A percentile compares a stretch with the other conserved stretches of the same genome.
Conservation (phyloP, 2,113 vertebrate genomes). For the Rattus norvegicus region GRCr8 NC_086037.1:35972001-35972500, state of each 20-base stretch:
- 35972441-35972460: slow-evolving; percentile 92
- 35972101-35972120: not conserved
- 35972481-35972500: slow-evolving; percentile 64
- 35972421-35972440: slow-evolving; percentile 80
- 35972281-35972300: not conserved
- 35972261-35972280: slow-evolving; percentile 7
- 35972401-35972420: slow-evolving; percentile 87
- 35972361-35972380: slow-evolving; percentile 88
- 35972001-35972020: not conserved
- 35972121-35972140: not conserved
- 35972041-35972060: not conserved
- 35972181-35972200: slow-evolving; percentile 13
- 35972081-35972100: not conserved
- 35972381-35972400: slow-evolving; percentile 81
- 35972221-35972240: slow-evolving; percentile 55
- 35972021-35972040: not conserved
- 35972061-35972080: not conserved
- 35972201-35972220: slow-evolving; percentile 28
- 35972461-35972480: slow-evolving; percentile 94
- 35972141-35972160: not conserved
- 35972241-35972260: slow-evolving; percentile 30
- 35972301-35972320: not conserved
- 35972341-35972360: not conserved
- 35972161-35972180: not conserved
- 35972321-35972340: not conserved